phyloP scores from a whole-genome alignment of 1,140 invertebrate genomes.

The Copidosoma floridanum region DNA sequence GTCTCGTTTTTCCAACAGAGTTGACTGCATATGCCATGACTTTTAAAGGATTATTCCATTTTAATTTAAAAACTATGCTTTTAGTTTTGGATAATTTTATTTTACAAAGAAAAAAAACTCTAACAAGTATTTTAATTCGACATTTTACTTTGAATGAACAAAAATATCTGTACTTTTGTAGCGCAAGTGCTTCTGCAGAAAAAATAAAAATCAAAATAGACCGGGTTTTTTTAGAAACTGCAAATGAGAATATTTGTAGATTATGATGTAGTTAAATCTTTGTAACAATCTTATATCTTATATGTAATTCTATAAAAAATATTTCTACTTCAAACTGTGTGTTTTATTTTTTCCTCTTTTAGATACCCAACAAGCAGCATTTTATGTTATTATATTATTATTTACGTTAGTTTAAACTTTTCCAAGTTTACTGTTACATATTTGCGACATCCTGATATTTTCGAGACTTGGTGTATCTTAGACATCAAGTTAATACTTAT shows the following conservation, averaged over 20 bases:
- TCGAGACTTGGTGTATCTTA: no score
- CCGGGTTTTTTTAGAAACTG: constrained; percentile 20
- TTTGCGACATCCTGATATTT: no score
- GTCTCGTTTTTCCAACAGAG: not conserved
- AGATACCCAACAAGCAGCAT: no score
- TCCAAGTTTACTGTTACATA: no score
- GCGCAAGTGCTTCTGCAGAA: constrained; percentile 19
- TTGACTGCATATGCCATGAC: not conserved
- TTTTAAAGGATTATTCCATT: constrained; percentile 11
- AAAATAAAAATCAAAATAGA: constrained; percentile 14
- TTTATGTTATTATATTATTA: no score
- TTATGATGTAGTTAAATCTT: constrained; percentile 52
- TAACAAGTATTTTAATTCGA: constrained; percentile 13
- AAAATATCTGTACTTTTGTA: constrained; percentile 22
- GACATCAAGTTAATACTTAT: no score
- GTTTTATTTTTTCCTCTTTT: constrained; percentile 25
- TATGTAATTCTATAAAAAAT: constrained; percentile 53
- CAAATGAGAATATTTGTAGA: constrained; percentile 32
- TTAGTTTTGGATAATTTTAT: constrained; percentile 6
- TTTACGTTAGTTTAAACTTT: no score
- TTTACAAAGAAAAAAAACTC: not conserved
- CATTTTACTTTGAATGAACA: constrained; percentile 9
- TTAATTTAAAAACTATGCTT: constrained; percentile 11
- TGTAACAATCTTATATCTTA: constrained; percentile 55
- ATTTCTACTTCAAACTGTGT: constrained; percentile 49